Base-by-base conservation (phyloP, 1,140 invertebrate genomes). In the Coenobita brevimanus region DNA sequence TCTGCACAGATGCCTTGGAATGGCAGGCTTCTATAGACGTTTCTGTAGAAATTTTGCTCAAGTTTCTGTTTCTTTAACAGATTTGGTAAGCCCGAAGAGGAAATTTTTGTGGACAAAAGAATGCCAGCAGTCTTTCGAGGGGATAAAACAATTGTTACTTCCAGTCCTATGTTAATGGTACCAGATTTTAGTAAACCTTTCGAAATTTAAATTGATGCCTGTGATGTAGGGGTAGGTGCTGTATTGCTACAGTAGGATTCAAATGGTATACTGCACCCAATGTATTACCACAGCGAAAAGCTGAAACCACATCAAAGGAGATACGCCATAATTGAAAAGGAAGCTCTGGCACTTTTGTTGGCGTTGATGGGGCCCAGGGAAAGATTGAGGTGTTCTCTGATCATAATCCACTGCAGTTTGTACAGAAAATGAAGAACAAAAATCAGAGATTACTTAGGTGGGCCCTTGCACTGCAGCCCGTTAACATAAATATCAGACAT, bases 221-320 rank as follows among this genome's bases (percentile, higher is more conserved):
- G 8, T 67, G 62, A 67, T 67, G 62, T 67, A 24, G 62, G 62
- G 21, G n/a, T 24, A 8, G 62, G 62, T 67, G 62, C 62, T 8
- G 62, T 67, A n/a, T 67, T 67, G n/a, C n/a, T 67, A 24, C 62
- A 67, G n/a, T 67, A 67, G 6, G 62, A 33, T 24, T 67, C 62
- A 24, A 6, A 57, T n/a, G 10, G 54, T 57, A n/a, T 57, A 13
- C 54, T 57, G 54, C 54, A 57, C 54, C 62, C n/a, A 4, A n/a
- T 67, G n/a, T 67, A n/a, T 67, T 67, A 10, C 62, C 62, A 67
- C 62, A 67, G 62, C n/a, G 62, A n/a, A 24, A 67, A 67, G n/a
- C n/a, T 67, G 6, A 67, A 67, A 67, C n/a, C 62, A 24, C 62
- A 67, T 67, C n/a, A 67, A 67, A n/a, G n/a, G 21, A 67, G 62